phyloP scores from a whole-genome alignment of 2,888 invertebrate genomes.

The Euzetes globulus region DNA sequence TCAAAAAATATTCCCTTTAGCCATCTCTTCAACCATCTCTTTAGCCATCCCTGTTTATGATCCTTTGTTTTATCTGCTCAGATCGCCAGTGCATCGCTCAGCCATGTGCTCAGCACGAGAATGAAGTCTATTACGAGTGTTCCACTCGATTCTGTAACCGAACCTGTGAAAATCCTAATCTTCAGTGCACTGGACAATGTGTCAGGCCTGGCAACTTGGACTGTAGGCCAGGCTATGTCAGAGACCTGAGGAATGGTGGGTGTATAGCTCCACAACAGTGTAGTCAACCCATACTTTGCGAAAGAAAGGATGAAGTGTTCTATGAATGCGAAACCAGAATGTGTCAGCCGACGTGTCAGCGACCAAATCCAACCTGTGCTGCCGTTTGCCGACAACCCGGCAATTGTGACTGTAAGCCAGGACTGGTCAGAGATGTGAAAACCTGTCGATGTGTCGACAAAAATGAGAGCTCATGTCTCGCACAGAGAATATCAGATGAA shows the following conservation, averaged over 20 bases:
- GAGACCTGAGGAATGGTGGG: background rate
- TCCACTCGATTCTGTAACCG: background rate
- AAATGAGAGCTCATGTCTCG: background rate
- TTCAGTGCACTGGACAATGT: background rate
- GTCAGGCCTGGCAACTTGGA: background rate
- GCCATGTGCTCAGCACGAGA: background rate
- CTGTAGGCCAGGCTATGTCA: background rate
- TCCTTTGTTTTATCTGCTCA: background rate
- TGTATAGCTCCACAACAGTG: background rate
- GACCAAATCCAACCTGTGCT: background rate
- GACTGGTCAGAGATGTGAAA: background rate
- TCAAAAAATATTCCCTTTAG: no score
- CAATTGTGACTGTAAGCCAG: constrained; percentile 5
- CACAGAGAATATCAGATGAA: background rate
- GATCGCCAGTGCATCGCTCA: background rate
- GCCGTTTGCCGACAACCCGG: background rate
- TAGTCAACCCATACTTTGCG: background rate
- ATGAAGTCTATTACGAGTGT: background rate
- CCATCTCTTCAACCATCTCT: no score
- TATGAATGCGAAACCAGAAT: background rate
- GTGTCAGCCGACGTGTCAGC: background rate
- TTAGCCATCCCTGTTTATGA: no score
- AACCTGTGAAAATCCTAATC: background rate
- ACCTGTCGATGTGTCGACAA: background rate
- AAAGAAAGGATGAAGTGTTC: background rate